These are phyloP conservation scores for Diarsia rubi DNA, from an alignment of 2,888 invertebrate genomes.

Conservation along the genomic window DNA sequence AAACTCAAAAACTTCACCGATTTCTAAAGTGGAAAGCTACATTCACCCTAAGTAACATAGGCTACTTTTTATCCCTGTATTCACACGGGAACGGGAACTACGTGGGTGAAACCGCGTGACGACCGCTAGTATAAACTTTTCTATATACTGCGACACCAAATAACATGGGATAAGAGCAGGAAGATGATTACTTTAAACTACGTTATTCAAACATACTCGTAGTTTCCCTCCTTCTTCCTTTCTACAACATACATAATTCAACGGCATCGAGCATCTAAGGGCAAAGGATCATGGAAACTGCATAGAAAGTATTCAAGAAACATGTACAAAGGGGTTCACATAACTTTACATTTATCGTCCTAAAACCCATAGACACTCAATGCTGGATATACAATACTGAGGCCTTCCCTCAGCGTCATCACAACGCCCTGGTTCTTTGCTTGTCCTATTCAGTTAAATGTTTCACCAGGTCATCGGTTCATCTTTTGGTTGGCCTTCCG, in stretches of 20 bases:
- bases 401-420: neutral
- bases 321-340: neutral
- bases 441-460: no score
- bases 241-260: neutral
- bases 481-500: neutral
- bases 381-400: neutral
- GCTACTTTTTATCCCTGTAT: no score
- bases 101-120: no score
- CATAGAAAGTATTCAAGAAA: neutral
- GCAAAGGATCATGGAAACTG: neutral
- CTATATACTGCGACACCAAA: no score
- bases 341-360: neutral
- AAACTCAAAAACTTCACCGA: no score
- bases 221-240: neutral
- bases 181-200: no score
- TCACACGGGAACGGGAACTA: no score
- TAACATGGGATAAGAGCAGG: no score
- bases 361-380: neutral
- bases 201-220: neutral
- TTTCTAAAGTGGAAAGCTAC: no score
- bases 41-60: no score
- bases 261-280: neutral
- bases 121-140: no score
- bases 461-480: neutral
- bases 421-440: neutral